Evolutionary conservation across 2,797 vertebrate genomes (phyloP), one percentile per base, ranked within the genome.

Genomic region (Gambusia yucatana): DNA sequence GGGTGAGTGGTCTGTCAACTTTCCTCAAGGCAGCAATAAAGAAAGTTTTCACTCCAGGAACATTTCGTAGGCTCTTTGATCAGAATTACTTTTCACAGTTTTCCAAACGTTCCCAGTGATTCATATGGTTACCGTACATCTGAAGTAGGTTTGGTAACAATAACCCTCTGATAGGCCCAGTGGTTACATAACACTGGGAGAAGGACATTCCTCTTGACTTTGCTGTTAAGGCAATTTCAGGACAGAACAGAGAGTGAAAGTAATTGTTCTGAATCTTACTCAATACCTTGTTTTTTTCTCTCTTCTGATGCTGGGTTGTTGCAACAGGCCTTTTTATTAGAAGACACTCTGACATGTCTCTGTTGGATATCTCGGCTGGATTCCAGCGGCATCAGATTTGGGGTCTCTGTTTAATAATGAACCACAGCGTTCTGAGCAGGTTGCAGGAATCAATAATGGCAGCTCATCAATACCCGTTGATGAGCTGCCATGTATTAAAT

Each of bases 221-320:
- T 13, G 8, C 22, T 57, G 39, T n/a, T 43, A 7, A 10, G 28
- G n/a, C n/a, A 44, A 69, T 33, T 55, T 70, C 10, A 70, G 48
- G 7, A 36, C 75, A 47, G 28, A 78, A 44, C 77, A 59, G 41
- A 71, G 67, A 77, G 65, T 71, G 67, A 77, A 77, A 77, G 76
- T 72, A 71, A 77, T n/a, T n/a, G 30, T n/a, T 48, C 65, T 57
- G 46, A 57, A 17, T 77, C 67, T 77, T 71, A 46, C 67, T 43
- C 76, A 71, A 77, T 16, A 77, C n/a, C 39, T 33, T 13, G 9
- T 39, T 63, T 50, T 46, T 47, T 30, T 46, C 47, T 47, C 44
- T 48, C 17, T 36, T 33, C 3, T 28, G 3, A 28, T 10, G 2
- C 5, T 4, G 20, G 3, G 28, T 13, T 77, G 76, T 71, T 77